Base-by-base conservation (phyloP, 2,888 invertebrate genomes). In the Pollenia angustigena region DNA sequence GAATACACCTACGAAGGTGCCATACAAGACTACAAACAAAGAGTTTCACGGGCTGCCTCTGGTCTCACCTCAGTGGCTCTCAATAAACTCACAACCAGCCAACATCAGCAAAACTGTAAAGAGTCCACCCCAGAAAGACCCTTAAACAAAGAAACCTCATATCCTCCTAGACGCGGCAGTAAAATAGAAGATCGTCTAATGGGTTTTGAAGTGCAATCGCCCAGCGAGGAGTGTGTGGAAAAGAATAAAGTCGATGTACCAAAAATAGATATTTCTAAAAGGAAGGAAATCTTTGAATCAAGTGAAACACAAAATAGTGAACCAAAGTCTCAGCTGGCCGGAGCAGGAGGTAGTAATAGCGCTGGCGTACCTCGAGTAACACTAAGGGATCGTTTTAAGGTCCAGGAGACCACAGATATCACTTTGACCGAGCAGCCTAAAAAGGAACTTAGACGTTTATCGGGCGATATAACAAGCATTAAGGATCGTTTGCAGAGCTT, bases 1-100 rank as follows among this genome's bases (percentile, higher is more conserved):
- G 97, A 97, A 92, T 97, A 97, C 93, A 97, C 97, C 0, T 97
- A 97, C 92, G 97, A 97, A 93, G 96, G 97, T 90, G 97, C 97
- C 90, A 97, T 97, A 89, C 96, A 97, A 91, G 96, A 97, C 89
- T 97, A 97, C 93, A 96, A 97, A 90, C 96, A 97, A 74, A 95
- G 97, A 89, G 97, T 96, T 90, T 95, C 95, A 54, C 94, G 95
- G 90, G 95, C 95, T 46, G 78, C 72, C 46, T 85, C 87, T 23
- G 78, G 87, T 71, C 87, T 88, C 69, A 56, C 85, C 56, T 56
- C 84, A 62, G 82, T 81, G 50, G 72, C 87, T 1, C 83, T 76
- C 11, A 82, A 84, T 50, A 80, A 80, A 60, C 60, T 80, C n/a
- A 74, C 48, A 94, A 94, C 90, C 94, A 94, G 88, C 60, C 72